These are phyloP conservation scores for Ptychobarbus kaznakovi DNA, from an alignment of 2,797 vertebrate species.

Conservation along the genomic window DNA sequence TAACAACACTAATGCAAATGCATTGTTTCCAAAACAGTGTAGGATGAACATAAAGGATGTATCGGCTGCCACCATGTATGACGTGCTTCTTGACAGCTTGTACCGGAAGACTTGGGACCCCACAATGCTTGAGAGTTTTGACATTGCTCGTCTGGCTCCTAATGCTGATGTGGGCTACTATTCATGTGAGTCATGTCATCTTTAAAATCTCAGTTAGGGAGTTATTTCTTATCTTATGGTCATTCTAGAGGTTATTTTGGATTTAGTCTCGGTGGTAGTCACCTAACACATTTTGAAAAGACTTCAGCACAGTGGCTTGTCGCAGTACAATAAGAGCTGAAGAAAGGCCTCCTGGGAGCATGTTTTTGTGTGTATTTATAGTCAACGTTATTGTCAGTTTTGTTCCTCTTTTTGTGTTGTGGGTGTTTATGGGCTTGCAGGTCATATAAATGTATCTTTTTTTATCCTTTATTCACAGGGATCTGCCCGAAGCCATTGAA, in stretches of 20 bases:
- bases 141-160: slow-evolving; percentile 75
- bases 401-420: slow-evolving; percentile 10
- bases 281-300: neutral
- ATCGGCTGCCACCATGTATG: slow-evolving; percentile 77
- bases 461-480: slow-evolving; percentile 67
- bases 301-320: neutral
- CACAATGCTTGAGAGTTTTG: slow-evolving; percentile 75
- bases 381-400: slow-evolving; percentile 55
- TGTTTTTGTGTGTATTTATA: slow-evolving; percentile 60
- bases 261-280: neutral
- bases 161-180: slow-evolving; percentile 82
- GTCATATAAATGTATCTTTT: neutral
- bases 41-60: slow-evolving; percentile 76
- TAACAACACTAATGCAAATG: slow-evolving; percentile 26
- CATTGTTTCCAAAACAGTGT: slow-evolving; percentile 69
- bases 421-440: neutral
- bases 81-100: slow-evolving; percentile 77
- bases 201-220: neutral
- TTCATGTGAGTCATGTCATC: slow-evolving; percentile 74
- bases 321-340: neutral
- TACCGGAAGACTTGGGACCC: slow-evolving; percentile 79
- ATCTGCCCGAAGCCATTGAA: slow-evolving; percentile 76
- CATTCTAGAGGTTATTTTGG: neutral
- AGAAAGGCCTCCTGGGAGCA: slow-evolving; percentile 4
- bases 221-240: neutral